Evolutionary conservation across 2,113 vertebrate genomes (phyloP).

Genomic region (Accipiter cooperii): DNA sequence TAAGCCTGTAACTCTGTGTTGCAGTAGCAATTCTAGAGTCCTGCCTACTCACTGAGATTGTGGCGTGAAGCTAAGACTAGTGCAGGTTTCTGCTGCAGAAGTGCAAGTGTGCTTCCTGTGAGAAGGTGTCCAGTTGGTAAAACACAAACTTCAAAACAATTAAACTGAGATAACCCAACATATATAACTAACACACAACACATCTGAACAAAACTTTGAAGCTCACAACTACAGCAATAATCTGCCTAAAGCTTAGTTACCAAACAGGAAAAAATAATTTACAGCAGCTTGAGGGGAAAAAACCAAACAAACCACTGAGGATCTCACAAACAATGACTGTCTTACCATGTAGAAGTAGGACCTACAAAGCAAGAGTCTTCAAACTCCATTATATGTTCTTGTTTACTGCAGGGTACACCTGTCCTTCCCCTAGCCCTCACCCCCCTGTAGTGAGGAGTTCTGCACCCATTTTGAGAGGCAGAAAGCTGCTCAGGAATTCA

Average conservation of each 20-base stretch:
- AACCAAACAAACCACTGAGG: not conserved
- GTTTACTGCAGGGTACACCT: not conserved
- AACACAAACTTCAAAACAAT: not conserved
- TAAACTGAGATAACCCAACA: not conserved
- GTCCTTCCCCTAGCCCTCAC: not conserved
- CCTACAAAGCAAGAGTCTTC: not conserved
- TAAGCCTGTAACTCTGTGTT: not conserved
- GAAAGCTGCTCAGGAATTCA: not conserved
- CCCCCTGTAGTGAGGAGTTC: not conserved
- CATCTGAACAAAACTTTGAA: not conserved
- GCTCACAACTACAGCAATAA: conserved; percentile 6
- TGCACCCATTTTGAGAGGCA: not conserved
- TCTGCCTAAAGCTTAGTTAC: conserved; percentile 19
- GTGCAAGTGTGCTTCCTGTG: not conserved
- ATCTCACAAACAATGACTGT: not conserved
- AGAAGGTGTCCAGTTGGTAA: not conserved
- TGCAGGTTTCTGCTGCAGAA: not conserved
- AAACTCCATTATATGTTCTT: not conserved
- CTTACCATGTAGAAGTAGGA: not conserved
- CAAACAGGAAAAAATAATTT: not conserved
- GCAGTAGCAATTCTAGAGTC: not conserved
- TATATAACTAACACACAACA: not conserved
- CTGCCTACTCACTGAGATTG: not conserved
- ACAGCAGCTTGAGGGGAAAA: not conserved
- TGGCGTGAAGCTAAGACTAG: not conserved